Conservation (phyloP, 2,888 invertebrate species). For the Trissolcus brochymenae region DNA sequence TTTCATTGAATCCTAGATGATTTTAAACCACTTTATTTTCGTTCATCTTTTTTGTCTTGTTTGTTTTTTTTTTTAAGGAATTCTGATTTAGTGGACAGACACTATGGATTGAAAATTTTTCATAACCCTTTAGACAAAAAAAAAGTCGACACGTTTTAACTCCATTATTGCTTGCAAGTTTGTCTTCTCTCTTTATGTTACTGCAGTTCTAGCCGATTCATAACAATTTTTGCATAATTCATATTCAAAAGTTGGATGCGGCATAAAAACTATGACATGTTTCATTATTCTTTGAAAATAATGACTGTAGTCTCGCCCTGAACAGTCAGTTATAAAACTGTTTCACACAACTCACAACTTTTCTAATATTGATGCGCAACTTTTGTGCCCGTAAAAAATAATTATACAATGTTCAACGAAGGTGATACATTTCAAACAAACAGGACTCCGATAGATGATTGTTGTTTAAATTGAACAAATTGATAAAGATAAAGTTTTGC, state of each 20-base stretch:
- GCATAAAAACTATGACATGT: background rate
- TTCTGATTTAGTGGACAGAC: too few relatives aligned
- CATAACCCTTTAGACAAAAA: too few relatives aligned
- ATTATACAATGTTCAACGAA: too few relatives aligned
- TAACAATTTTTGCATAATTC: slow-evolving; percentile 5
- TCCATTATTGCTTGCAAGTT: too few relatives aligned
- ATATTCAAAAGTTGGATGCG: background rate
- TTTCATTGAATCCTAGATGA: background rate
- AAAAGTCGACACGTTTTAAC: too few relatives aligned
- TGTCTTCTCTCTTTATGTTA: too few relatives aligned
- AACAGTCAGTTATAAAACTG: background rate
- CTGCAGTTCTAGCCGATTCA: background rate
- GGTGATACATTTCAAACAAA: too few relatives aligned
- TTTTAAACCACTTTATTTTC: background rate
- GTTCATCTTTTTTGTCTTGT: background rate
- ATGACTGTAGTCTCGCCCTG: background rate
- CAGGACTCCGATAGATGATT: too few relatives aligned
- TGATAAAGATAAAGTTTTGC: too few relatives aligned
- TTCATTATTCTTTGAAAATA: slow-evolving; percentile 2
- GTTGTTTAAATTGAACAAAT: background rate
- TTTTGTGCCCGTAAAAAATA: background rate
- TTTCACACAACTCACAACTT: background rate
- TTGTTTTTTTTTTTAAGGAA: too few relatives aligned
- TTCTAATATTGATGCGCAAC: background rate
- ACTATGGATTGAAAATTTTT: too few relatives aligned